Conservation (phyloP, 2,888 invertebrate genomes). For the Diloba caeruleocephala region DNA sequence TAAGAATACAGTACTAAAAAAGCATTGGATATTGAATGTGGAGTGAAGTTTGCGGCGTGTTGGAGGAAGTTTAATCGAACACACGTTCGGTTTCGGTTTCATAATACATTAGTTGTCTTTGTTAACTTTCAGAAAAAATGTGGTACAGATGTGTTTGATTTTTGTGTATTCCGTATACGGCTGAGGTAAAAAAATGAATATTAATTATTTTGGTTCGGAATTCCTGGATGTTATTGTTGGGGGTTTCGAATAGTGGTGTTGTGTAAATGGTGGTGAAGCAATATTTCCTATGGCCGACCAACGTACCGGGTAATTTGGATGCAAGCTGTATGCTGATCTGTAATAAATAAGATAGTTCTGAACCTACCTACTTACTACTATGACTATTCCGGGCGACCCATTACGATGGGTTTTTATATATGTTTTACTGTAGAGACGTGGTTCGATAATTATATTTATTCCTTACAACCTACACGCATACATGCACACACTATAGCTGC, state of each 20-base stretch:
- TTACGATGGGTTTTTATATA: too few relatives aligned
- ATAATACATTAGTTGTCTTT: constrained; percentile 60
- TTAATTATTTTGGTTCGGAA: constrained; percentile 29
- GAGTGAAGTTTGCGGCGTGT: constrained; percentile 17
- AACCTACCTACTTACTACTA: too few relatives aligned
- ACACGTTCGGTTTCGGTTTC: constrained; percentile 58
- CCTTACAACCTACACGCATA: too few relatives aligned
- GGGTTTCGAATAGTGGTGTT: background rate
- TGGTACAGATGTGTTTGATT: constrained; percentile 54
- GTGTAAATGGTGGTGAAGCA: too few relatives aligned
- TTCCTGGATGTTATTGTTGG: constrained; percentile 16
- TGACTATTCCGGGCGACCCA: too few relatives aligned
- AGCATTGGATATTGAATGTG: constrained; percentile 27
- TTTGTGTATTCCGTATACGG: constrained; percentile 43
- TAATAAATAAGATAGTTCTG: too few relatives aligned
- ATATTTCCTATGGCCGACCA: too few relatives aligned
- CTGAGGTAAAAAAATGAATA: constrained; percentile 43
- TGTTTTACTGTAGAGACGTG: too few relatives aligned
- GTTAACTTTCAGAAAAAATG: constrained; percentile 51
- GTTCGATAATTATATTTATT: too few relatives aligned
- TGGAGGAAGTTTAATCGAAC: constrained; percentile 63
- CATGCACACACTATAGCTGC: too few relatives aligned
- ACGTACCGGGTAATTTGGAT: too few relatives aligned
- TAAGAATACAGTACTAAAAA: constrained; percentile 1
- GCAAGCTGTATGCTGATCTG: too few relatives aligned